Conservation (phyloP, 2,797 vertebrate genomes). For the Phrynocephalus guinanensis region DNA sequence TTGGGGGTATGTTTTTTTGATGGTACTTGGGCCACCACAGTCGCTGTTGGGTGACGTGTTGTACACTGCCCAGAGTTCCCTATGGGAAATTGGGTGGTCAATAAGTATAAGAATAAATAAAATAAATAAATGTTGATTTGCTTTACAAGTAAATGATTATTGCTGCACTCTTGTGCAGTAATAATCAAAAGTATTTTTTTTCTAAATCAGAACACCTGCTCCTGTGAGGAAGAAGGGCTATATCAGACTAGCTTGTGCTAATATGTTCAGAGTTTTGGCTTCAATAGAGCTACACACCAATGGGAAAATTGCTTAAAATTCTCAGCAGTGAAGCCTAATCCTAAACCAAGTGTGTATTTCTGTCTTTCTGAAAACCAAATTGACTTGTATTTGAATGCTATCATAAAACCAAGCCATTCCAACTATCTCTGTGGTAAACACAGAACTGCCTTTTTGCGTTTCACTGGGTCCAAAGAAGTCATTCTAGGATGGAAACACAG, state of each 20-base stretch:
- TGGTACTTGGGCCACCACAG: too few species aligned
- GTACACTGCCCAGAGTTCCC: too few species aligned
- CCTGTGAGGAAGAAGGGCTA: not conserved
- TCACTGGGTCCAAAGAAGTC: not conserved
- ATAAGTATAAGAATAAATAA: too few species aligned
- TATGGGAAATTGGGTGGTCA: too few species aligned
- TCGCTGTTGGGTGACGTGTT: too few species aligned
- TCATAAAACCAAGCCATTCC: constrained; percentile 9
- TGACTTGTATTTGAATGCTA: constrained; percentile 9
- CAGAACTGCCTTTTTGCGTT: not conserved
- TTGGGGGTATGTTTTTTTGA: too few species aligned
- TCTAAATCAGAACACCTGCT: constrained; percentile 34
- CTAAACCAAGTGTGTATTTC: constrained; percentile 8
- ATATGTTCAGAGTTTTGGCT: constrained; percentile 25
- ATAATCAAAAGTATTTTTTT: constrained; percentile 32
- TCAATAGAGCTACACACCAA: constrained; percentile 2
- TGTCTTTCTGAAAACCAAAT: constrained; percentile 15
- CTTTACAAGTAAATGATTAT: too few species aligned
- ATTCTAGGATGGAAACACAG: not conserved
- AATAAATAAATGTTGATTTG: too few species aligned
- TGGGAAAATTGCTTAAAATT: constrained; percentile 36
- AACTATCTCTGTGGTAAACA: constrained; percentile 12
- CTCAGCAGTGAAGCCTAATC: constrained; percentile 28
- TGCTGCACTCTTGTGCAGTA: too few species aligned
- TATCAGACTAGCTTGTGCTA: constrained; percentile 9